phyloP scores from a whole-genome alignment of 2,113 vertebrate genomes.

The Prionailurus viverrinus region DNA sequence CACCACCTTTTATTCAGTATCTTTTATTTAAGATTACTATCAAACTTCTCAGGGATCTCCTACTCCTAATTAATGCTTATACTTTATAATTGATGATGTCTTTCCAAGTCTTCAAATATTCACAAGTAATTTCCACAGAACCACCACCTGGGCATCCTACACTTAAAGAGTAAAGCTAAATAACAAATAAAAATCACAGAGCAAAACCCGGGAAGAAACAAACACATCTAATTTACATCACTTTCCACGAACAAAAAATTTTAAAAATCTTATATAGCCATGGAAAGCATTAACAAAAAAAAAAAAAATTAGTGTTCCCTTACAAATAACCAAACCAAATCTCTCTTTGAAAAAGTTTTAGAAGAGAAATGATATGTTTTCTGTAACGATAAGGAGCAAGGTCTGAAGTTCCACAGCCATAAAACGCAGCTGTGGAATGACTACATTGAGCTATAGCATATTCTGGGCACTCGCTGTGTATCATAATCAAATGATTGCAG shows the following conservation, averaged over 20 bases:
- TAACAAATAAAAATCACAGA: not conserved
- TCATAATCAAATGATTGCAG: conserved; percentile 77
- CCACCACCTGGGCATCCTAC: not conserved
- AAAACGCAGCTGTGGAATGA: conserved; percentile 61
- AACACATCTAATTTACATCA: not conserved
- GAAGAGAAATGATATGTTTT: not conserved
- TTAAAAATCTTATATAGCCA: not conserved
- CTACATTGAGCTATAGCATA: conserved; percentile 62
- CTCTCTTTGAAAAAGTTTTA: not conserved
- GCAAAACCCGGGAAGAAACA: not conserved
- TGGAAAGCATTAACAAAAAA: not conserved
- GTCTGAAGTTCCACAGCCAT: not conserved
- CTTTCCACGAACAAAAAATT: not conserved
- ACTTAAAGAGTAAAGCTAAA: not conserved
- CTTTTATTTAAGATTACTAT: not conserved
- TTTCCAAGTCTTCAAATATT: not conserved
- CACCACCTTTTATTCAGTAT: not conserved
- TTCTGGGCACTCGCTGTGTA: conserved; percentile 73
- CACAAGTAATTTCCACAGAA: not conserved
- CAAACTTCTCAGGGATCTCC: not conserved
- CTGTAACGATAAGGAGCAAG: not conserved
- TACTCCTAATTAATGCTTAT: not conserved
- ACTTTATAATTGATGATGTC: not conserved
- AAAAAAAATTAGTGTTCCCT: not conserved
- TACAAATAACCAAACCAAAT: not conserved